These are phyloP conservation scores for Lamprotornis superbus DNA, from an alignment of 2,113 vertebrate genomes.

Conservation along the genomic window DNA sequence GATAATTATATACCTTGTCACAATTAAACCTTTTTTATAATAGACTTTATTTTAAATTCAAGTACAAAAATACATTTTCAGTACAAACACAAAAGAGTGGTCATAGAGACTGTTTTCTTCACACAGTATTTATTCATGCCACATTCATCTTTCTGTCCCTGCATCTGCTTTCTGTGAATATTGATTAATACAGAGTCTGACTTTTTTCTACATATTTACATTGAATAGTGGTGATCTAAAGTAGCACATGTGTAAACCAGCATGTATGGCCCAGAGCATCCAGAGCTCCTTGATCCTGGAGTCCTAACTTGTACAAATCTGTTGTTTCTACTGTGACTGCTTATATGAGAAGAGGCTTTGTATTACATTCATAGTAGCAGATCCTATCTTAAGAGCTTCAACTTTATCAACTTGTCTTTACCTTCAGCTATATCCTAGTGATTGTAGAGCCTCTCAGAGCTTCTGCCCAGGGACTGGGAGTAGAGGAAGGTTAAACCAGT, in stretches of 20 bases:
- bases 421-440: neutral
- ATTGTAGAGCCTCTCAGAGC: neutral
- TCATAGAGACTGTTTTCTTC: neutral
- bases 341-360: neutral
- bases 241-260: neutral
- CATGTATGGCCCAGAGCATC: neutral
- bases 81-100: neutral
- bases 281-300: neutral
- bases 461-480: neutral
- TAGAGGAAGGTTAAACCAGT: neutral
- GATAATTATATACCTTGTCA: neutral
- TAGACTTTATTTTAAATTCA: neutral
- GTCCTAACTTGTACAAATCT: neutral
- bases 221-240: neutral
- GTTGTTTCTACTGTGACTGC: neutral
- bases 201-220: neutral
- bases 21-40: neutral
- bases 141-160: neutral
- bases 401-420: neutral
- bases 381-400: neutral
- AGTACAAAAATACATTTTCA: neutral
- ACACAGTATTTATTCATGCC: neutral
- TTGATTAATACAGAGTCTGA: neutral
- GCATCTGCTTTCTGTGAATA: neutral
- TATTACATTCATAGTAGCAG: neutral